A percentile compares a stretch with the other conserved stretches of the same genome.
phyloP scores from a whole-genome alignment of 2,888 invertebrate genomes.

The Pilophorus perplexus region DNA sequence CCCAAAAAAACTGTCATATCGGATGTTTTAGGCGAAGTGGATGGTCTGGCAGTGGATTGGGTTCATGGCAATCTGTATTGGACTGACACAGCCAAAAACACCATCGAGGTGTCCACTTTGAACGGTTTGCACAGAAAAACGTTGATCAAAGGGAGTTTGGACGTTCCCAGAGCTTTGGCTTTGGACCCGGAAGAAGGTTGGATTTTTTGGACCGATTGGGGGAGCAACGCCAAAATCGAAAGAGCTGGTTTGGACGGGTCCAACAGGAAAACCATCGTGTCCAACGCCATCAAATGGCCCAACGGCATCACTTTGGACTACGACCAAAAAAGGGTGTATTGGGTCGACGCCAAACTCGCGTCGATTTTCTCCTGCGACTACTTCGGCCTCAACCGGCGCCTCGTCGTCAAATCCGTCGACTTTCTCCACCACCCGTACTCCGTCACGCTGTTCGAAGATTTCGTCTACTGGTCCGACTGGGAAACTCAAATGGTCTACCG shows the following conservation, averaged over 20 bases:
- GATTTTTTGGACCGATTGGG: conserved; percentile 99
- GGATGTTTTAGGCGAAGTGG: conserved; percentile 81
- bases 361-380: conserved; percentile 84
- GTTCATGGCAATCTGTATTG: conserved; percentile 95
- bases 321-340: conserved; percentile 82
- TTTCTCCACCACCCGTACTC: conserved; percentile 84
- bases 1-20: conserved; percentile 79
- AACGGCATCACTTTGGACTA: conserved; percentile 93
- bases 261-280: conserved; percentile 79
- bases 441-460: conserved; percentile 97
- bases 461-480: conserved; percentile 98
- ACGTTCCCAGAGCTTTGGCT: conserved; percentile 92
- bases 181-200: conserved; percentile 90
- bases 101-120: conserved; percentile 87
- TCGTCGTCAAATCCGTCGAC: conserved; percentile 69
- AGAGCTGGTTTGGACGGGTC: conserved; percentile 95
- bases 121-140: conserved; percentile 88
- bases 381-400: conserved; percentile 74
- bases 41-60: conserved; percentile 97
- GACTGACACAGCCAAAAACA: conserved; percentile 92
- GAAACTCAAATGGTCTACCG: conserved; percentile 86
- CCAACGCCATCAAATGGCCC: conserved; percentile 89
- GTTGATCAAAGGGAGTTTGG: conserved; percentile 76
- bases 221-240: conserved; percentile 88
- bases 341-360: conserved; percentile 94